phyloP scores from a whole-genome alignment of 2,888 invertebrate species.

The Junonia oenone region DNA sequence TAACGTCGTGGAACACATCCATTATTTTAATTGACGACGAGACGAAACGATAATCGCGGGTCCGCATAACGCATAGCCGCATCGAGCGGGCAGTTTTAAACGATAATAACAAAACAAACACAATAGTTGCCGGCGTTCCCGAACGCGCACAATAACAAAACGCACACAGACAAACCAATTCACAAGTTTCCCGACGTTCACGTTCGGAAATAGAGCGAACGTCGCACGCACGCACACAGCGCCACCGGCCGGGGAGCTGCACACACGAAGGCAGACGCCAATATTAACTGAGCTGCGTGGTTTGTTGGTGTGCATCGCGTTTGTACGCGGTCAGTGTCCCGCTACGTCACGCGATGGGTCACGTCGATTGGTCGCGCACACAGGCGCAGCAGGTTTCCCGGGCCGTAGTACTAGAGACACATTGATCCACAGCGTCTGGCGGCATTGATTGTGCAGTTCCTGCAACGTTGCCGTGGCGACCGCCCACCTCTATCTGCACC shows the following conservation, averaged over 20 bases:
- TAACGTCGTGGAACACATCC: neutral
- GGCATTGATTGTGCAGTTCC: conserved; percentile 79
- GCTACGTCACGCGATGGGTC: conserved; percentile 43
- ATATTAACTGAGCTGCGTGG: conserved; percentile 42
- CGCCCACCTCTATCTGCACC: conserved; percentile 58
- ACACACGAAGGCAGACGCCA: conserved; percentile 44
- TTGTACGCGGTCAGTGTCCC: conserved; percentile 23
- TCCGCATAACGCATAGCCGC: conserved; percentile 8
- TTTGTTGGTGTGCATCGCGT: conserved; percentile 33
- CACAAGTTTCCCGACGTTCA: conserved; percentile 59
- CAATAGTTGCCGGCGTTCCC: conserved; percentile 48
- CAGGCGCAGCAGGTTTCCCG: conserved; percentile 56
- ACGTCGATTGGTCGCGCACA: conserved; percentile 46
- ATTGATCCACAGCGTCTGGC: conserved; percentile 79
- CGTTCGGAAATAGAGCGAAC: conserved; percentile 56
- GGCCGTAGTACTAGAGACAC: conserved; percentile 79
- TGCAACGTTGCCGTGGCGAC: conserved; percentile 71
- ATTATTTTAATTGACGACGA: conserved; percentile 7
- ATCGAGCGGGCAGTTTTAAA: conserved; percentile 36
- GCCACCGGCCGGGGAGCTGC: conserved; percentile 32
- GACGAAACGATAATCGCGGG: conserved; percentile 3
- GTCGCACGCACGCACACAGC: conserved; percentile 45
- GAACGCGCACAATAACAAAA: conserved; percentile 51
- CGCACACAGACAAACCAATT: conserved; percentile 65
- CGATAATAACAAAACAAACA: conserved; percentile 72